phyloP scores from a whole-genome alignment of 2,888 invertebrate species.

The Cheilosia impressa region DNA sequence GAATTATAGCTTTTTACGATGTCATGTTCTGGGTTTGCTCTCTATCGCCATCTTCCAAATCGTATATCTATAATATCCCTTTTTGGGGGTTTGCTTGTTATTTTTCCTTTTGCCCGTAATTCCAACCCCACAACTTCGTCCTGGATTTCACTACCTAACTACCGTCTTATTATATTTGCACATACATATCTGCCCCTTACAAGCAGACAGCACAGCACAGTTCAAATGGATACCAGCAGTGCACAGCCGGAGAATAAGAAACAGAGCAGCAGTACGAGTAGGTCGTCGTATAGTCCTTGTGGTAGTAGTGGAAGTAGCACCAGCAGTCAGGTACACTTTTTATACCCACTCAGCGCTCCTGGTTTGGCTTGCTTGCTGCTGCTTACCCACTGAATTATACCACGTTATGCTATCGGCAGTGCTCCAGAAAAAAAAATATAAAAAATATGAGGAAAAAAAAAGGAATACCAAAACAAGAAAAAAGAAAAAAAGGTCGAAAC shows the following conservation, averaged over 20 bases:
- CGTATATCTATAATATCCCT: conserved; percentile 72
- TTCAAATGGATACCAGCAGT: conserved; percentile 68
- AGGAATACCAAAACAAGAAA: conserved; percentile 68
- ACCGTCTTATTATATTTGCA: conserved; percentile 63
- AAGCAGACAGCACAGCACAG: conserved; percentile 70
- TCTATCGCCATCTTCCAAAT: conserved; percentile 76
- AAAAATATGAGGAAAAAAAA: conserved; percentile 37
- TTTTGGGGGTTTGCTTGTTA: conserved; percentile 68
- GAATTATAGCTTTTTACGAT: conserved; percentile 80
- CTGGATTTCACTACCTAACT: conserved; percentile 50
- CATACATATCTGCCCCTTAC: conserved; percentile 51
- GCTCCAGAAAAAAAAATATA: conserved; percentile 48
- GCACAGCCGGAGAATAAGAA: conserved; percentile 63
- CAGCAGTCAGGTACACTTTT: conserved; percentile 73
- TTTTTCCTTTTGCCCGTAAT: conserved; percentile 29
- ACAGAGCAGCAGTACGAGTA: conserved; percentile 53
- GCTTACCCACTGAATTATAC: conserved; percentile 76
- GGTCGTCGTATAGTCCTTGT: conserved; percentile 56
- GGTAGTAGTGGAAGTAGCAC: conserved; percentile 70
- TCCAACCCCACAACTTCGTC: conserved; percentile 21
- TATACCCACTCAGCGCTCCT: conserved; percentile 72
- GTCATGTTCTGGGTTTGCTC: conserved; percentile 77
- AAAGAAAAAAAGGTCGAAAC: conserved; percentile 70
- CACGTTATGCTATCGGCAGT: conserved; percentile 75
- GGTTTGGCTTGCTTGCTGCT: conserved; percentile 73